phyloP scores from a whole-genome alignment of 1,140 invertebrate species.

The Macrobrachium rosenbergii region DNA sequence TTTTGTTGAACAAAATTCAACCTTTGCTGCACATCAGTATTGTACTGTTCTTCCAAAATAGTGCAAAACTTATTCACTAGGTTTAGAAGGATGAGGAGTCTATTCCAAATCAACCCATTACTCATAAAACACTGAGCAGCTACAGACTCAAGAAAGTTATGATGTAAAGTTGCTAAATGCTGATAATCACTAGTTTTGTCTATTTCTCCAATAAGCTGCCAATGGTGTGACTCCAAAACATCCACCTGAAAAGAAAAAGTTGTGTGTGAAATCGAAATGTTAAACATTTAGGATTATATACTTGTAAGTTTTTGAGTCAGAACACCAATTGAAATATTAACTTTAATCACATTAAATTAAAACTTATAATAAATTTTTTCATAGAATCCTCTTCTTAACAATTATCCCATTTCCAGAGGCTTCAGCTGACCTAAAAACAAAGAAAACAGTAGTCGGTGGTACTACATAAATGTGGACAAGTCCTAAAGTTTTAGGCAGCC shows the following conservation, averaged over 20 bases:
- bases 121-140: slow-evolving; percentile 30
- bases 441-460: too few species aligned
- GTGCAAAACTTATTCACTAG: slow-evolving; percentile 38
- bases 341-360: too few species aligned
- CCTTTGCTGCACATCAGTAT: too few species aligned
- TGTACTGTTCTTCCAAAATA: not conserved
- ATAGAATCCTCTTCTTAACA: too few species aligned
- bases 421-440: too few species aligned
- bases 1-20: too few species aligned
- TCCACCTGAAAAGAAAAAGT: not conserved
- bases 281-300: not conserved
- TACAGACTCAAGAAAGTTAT: slow-evolving; percentile 15
- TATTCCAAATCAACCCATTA: slow-evolving; percentile 33
- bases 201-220: slow-evolving; percentile 30
- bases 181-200: slow-evolving; percentile 33
- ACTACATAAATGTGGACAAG: too few species aligned
- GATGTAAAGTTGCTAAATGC: slow-evolving; percentile 23
- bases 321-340: too few species aligned
- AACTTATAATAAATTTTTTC: too few species aligned
- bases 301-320: not conserved
- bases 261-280: not conserved
- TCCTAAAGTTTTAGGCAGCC: too few species aligned
- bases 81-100: slow-evolving; percentile 25
- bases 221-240: slow-evolving; percentile 41
- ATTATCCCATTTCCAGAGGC: too few species aligned